Evolutionary conservation across 1,140 invertebrate genomes (phyloP), one percentile per base, ranked within the genome.

Genomic region (Plodia interpunctella): DNA sequence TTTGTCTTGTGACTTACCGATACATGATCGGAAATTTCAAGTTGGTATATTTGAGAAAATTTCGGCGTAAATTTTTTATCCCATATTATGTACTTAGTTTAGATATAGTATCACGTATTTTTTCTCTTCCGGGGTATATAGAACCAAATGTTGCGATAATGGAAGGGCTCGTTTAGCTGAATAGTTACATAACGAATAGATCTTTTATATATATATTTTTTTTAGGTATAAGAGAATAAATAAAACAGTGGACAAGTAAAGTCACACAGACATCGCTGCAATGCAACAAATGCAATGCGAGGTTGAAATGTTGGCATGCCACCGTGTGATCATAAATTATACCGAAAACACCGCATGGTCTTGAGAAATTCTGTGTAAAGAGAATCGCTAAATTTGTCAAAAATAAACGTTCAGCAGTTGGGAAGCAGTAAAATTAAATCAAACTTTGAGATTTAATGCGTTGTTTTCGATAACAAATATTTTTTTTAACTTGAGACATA

Each of bases 261-360:
- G 11, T 10, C 2, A 9, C 10, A 32, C 30, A 44, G 15, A 44
- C 15, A 15, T 44, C 38, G 15, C 13, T 15, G 38, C 38, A 44
- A 5, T 44, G 13, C 15, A 44, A 44, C 13, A 6, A 15, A 44
- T 44, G 38, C 38, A 15, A 44, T 44, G 38, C 38, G 38, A 54
- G 25, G 52, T 54, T 54, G 21, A 20, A 51, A 25, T 21, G 52
- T 54, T 54, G 52, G 52, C 52, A 54, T 5, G 25, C 52, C 25
- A 28, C 13, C 28, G 52, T 53, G 21, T 6, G 30, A 10, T 54
- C 6, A 54, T 54, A 54, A 54, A 54, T 54, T 54, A 54, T 28
- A n/a, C 52, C 15, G 25, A 54, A 54, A 17, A 30, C 52, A 32
- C n/a, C 21, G 3, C n/a, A 3, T 44, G 38, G 2, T 44, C 38